Percentiles rank a stretch among this genome's conserved stretches.
These are phyloP conservation scores for Perca fluviatilis DNA, from an alignment of 2,113 vertebrate genomes.

Conservation along the genomic window DNA sequence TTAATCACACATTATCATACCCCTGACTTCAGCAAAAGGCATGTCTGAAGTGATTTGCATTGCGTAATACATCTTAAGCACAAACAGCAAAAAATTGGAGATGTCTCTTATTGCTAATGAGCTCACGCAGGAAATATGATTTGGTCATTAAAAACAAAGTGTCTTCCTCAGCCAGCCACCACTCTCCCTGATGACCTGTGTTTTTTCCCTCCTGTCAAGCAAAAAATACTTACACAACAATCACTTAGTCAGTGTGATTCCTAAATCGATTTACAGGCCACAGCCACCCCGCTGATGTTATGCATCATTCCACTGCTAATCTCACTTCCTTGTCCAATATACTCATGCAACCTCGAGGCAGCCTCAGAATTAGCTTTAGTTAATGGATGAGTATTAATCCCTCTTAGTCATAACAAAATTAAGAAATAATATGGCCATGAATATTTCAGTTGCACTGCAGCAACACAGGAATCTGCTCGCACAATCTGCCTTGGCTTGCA, in stretches of 20 bases:
- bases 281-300: slow-evolving; percentile 61
- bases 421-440: slow-evolving; percentile 83
- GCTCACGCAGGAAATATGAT: slow-evolving; percentile 61
- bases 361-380: slow-evolving; percentile 76
- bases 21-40: slow-evolving; percentile 50
- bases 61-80: slow-evolving; percentile 34
- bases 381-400: slow-evolving; percentile 85
- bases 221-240: slow-evolving; percentile 55
- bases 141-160: slow-evolving; percentile 69
- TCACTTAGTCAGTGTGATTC: slow-evolving; percentile 73
- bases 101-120: slow-evolving; percentile 53
- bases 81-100: not conserved
- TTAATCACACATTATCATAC: slow-evolving; percentile 53
- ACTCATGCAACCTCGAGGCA: slow-evolving; percentile 62
- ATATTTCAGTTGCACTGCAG: slow-evolving; percentile 82
- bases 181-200: slow-evolving; percentile 44
- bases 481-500: slow-evolving; percentile 59
- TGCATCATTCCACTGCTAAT: slow-evolving; percentile 81
- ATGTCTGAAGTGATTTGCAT: slow-evolving; percentile 49
- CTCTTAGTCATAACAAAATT: slow-evolving; percentile 85
- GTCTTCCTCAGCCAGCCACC: slow-evolving; percentile 3
- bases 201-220: not conserved
- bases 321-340: slow-evolving; percentile 71
- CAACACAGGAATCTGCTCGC: slow-evolving; percentile 60
- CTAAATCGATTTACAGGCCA: slow-evolving; percentile 79